Conservation (phyloP, 2,888 invertebrate species). For the Ennomos fuscantarius region DNA sequence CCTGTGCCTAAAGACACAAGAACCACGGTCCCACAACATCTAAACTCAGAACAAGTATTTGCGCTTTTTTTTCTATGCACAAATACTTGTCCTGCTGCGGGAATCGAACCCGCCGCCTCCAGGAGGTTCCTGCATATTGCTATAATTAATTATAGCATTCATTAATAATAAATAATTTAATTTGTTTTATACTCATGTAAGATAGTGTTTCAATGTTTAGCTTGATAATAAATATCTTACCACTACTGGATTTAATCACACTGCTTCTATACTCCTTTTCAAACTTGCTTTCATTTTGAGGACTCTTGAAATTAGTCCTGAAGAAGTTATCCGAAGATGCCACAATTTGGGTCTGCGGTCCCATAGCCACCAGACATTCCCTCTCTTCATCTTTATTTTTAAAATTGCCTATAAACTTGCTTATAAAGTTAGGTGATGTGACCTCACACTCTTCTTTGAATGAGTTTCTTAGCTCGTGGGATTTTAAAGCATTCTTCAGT, state of each 20-base stretch:
- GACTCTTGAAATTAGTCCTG: conserved; percentile 77
- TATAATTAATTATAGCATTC: no score
- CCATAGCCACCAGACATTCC: conserved; percentile 65
- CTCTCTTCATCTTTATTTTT: conserved; percentile 75
- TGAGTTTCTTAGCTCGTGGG: conserved; percentile 66
- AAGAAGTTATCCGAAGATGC: conserved; percentile 81
- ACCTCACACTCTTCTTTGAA: conserved; percentile 63
- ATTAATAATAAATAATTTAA: no score
- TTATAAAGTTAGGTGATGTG: conserved; percentile 73
- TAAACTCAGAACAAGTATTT: no score
- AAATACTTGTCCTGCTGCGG: no score
- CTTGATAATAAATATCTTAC: conserved; percentile 55
- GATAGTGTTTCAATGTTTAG: no score
- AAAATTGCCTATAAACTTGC: conserved; percentile 78
- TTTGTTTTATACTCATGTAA: no score
- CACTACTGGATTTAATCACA: conserved; percentile 70
- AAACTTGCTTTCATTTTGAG: conserved; percentile 61
- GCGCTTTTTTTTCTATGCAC: no score
- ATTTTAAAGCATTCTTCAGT: conserved; percentile 77
- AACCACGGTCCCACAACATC: no score
- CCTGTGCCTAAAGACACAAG: no score
- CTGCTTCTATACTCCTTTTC: conserved; percentile 74
- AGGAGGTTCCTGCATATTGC: no score
- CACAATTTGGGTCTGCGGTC: conserved; percentile 67
- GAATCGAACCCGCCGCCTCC: no score